Conservation (phyloP, 1,140 invertebrate genomes). For the Drosophila erecta region DNA sequence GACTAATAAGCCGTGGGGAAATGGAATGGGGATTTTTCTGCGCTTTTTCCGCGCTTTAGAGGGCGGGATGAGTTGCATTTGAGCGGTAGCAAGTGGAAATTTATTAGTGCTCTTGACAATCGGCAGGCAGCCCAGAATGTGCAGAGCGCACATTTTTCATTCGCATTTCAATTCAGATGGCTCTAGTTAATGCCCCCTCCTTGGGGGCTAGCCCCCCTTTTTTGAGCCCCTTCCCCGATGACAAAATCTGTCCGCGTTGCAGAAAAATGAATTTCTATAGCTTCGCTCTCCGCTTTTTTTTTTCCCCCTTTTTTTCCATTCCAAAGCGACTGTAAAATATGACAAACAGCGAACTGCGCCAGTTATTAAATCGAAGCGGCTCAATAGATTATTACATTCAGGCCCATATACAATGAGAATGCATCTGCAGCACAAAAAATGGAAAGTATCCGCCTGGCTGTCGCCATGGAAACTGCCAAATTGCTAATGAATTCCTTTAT, state of each 20-base stretch:
- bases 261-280: conserved; percentile 47
- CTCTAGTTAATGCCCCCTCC: conserved; percentile 39
- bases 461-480: conserved; percentile 21
- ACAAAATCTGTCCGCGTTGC: conserved; percentile 41
- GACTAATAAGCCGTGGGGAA: conserved; percentile 41
- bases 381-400: conserved; percentile 81
- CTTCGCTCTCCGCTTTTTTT: neutral
- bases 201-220: neutral
- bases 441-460: conserved; percentile 12
- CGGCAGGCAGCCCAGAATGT: conserved; percentile 61
- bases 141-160: conserved; percentile 80
- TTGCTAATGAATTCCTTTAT: conserved; percentile 18
- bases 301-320: neutral
- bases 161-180: conserved; percentile 58
- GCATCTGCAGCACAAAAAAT: conserved; percentile 5
- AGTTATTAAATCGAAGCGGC: conserved; percentile 76
- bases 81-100: conserved; percentile 53
- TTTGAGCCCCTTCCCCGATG: neutral
- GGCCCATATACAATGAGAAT: conserved; percentile 36
- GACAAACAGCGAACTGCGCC: conserved; percentile 72
- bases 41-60: conserved; percentile 1
- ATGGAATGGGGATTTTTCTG: conserved; percentile 7
- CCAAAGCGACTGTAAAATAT: conserved; percentile 59
- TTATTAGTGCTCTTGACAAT: conserved; percentile 81
- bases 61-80: conserved; percentile 19